Percentiles rank a stretch among this genome's conserved stretches.
These are phyloP conservation scores for Aleiodes alternator DNA, from an alignment of 2,888 invertebrate species.

Conservation along the genomic window DNA sequence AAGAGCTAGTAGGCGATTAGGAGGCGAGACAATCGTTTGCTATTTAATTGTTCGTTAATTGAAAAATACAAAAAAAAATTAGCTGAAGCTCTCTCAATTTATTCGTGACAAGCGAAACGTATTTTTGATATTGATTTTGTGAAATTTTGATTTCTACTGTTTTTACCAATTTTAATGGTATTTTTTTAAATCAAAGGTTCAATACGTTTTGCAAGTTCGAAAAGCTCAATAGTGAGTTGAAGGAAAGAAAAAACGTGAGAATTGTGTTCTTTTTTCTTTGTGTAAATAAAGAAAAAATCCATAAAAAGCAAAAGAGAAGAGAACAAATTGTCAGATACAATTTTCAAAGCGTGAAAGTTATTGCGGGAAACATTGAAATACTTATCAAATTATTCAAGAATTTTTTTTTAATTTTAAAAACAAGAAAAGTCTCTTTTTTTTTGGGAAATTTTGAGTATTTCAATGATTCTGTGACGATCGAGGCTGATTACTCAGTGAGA, in stretches of 20 bases:
- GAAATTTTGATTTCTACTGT: neutral
- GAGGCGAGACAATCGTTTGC: constrained; percentile 32
- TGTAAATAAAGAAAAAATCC: constrained; percentile 3
- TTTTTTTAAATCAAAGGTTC: too few species aligned
- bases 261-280: neutral
- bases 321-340: constrained; percentile 19
- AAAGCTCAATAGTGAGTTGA: too few species aligned
- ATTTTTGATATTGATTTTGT: neutral
- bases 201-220: neutral
- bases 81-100: constrained; percentile 20
- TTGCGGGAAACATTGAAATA: constrained; percentile 31
- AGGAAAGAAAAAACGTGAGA: neutral
- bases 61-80: neutral
- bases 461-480: constrained; percentile 21
- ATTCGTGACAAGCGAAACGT: constrained; percentile 10
- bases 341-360: constrained; percentile 31
- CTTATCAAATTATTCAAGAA: neutral
- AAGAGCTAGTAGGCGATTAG: constrained; percentile 4
- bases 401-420: constrained; percentile 3
- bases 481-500: constrained; percentile 22
- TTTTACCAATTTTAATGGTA: neutral
- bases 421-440: constrained; percentile 1
- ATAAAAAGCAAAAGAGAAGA: constrained; percentile 21
- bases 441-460: neutral
- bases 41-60: constrained; percentile 1